Evolutionary conservation across 1,140 invertebrate genomes (phyloP).

Genomic region (Cyclina sinensis): DNA sequence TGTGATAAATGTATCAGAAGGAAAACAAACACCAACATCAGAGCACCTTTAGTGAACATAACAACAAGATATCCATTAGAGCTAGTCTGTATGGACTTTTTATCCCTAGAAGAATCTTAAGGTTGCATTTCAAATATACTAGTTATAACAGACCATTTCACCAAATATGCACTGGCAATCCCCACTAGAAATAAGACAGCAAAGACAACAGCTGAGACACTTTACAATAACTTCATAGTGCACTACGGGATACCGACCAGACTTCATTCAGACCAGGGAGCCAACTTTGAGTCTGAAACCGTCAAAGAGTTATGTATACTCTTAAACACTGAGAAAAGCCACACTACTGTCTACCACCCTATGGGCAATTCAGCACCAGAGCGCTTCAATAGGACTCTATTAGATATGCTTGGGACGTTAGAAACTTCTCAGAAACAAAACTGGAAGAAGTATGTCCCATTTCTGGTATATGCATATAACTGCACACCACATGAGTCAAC

Average conservation of each 20-base stretch:
- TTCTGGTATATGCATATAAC: constrained; percentile 66
- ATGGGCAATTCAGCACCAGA: no score
- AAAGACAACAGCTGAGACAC: constrained; percentile 53
- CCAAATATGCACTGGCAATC: constrained; percentile 42
- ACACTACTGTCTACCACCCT: no score
- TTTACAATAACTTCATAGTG: no score
- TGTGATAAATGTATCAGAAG: no score
- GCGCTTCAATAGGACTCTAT: no score
- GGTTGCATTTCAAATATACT: constrained; percentile 20
- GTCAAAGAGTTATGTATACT: constrained; percentile 58
- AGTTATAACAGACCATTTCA: no score
- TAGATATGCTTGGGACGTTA: constrained; percentile 63
- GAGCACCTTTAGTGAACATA: no score
- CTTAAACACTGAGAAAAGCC: constrained; percentile 31
- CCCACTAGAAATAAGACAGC: constrained; percentile 44
- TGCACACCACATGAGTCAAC: constrained; percentile 64
- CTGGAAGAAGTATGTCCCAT: constrained; percentile 51
- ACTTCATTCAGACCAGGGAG: constrained; percentile 44
- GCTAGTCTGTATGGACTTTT: constrained; percentile 34
- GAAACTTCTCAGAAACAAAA: constrained; percentile 44
- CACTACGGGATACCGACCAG: no score
- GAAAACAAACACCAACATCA: no score
- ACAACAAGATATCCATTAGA: constrained; percentile 42
- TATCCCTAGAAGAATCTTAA: constrained; percentile 32
- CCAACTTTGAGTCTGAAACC: constrained; percentile 34